phyloP scores from a whole-genome alignment of 1,140 invertebrate genomes.

The Meteorus sp. region DNA sequence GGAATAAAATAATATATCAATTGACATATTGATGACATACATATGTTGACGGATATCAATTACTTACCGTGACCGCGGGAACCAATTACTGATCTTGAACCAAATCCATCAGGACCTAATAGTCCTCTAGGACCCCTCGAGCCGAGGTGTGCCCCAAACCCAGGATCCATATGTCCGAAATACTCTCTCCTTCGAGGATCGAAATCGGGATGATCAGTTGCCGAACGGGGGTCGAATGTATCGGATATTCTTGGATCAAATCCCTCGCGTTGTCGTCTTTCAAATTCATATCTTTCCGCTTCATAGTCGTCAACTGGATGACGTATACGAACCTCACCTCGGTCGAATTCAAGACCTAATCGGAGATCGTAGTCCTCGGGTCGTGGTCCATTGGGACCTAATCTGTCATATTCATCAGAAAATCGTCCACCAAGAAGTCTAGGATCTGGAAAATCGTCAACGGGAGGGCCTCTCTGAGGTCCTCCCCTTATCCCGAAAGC shows the following conservation, averaged over 20 bases:
- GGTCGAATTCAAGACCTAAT: conserved; percentile 47
- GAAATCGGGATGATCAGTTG: conserved; percentile 48
- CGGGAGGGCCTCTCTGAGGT: conserved; percentile 32
- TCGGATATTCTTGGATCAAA: conserved; percentile 42
- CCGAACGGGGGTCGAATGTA: conserved; percentile 45
- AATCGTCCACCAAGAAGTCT: conserved; percentile 43
- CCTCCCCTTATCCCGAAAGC: conserved; percentile 41
- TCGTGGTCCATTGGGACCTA: conserved; percentile 47
- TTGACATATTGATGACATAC: background rate
- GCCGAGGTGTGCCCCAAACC: conserved; percentile 53
- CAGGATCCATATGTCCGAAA: conserved; percentile 50
- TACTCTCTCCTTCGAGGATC: conserved; percentile 51
- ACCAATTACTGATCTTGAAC: conserved; percentile 47
- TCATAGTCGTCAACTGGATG: conserved; percentile 50
- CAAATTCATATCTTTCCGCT: conserved; percentile 51
- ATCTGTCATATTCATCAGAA: conserved; percentile 47
- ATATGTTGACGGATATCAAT: background rate
- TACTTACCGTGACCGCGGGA: conserved; percentile 52
- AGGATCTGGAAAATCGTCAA: conserved; percentile 49
- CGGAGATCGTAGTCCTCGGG: conserved; percentile 53
- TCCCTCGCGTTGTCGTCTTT: conserved; percentile 46
- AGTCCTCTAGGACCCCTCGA: conserved; percentile 50
- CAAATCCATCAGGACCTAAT: conserved; percentile 55
- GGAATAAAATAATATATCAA: conserved; percentile 3
- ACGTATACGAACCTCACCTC: conserved; percentile 45